phyloP scores from a whole-genome alignment of 2,113 vertebrate species.

The Zapornia atra region DNA sequence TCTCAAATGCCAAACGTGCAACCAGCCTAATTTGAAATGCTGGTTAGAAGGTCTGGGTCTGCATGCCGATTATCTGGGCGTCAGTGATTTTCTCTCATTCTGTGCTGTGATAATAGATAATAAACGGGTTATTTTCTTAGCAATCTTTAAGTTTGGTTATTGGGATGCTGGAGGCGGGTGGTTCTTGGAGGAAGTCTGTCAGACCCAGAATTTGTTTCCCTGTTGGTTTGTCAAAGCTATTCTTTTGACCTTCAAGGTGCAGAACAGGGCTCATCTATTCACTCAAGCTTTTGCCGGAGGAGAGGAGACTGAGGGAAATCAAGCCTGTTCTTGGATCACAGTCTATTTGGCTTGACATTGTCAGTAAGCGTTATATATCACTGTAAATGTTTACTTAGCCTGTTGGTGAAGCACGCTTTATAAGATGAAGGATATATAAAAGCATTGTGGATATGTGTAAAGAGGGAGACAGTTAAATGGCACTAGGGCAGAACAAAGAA shows the following conservation, averaged over 20 bases:
- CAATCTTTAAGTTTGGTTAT: neutral
- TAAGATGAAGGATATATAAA: constrained; percentile 38
- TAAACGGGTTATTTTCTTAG: neutral
- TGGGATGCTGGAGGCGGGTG: neutral
- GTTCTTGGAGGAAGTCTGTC: constrained; percentile 50
- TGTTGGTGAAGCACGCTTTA: constrained; percentile 35
- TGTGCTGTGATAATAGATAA: neutral
- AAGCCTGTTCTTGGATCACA: constrained; percentile 60
- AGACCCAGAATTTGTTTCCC: constrained; percentile 51
- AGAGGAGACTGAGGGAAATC: constrained; percentile 60
- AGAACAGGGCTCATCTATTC: constrained; percentile 57
- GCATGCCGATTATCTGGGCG: accelerated
- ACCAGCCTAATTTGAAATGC: neutral
- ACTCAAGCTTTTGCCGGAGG: constrained; percentile 64
- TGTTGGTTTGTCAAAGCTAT: constrained; percentile 63
- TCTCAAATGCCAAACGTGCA: neutral
- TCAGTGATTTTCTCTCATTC: neutral
- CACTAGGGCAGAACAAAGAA: constrained; percentile 29
- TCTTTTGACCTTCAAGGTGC: constrained; percentile 74
- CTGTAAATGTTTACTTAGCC: constrained; percentile 64
- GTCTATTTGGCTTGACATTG: constrained; percentile 72
- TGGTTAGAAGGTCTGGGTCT: neutral
- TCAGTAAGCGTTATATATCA: constrained; percentile 67
- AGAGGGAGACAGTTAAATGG: constrained; percentile 23
- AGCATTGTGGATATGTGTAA: neutral